Conservation (phyloP, 2,888 invertebrate genomes). For the Dioctria rufipes region DNA sequence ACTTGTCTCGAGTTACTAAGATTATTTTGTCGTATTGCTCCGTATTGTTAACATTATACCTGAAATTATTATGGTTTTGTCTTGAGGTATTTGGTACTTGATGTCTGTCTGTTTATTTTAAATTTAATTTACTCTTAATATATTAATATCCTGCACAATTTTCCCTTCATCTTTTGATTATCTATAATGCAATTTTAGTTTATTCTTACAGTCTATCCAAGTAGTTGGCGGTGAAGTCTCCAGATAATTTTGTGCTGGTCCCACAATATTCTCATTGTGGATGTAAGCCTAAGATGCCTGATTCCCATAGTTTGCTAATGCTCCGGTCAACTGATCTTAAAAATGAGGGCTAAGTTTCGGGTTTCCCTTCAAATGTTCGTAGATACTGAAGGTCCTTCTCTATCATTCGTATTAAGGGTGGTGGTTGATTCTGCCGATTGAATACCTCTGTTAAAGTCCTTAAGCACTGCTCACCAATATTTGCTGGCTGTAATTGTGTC, state of each 20-base stretch:
- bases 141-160: conserved; percentile 40
- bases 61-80: no score
- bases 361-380: not conserved
- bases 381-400: not conserved
- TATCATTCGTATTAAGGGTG: not conserved
- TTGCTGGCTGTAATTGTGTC: not conserved
- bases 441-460: not conserved
- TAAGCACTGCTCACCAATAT: conserved; percentile 1
- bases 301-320: not conserved
- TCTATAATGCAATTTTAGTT: conserved; percentile 51
- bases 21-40: no score
- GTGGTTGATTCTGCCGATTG: not conserved
- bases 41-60: no score
- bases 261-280: conserved; percentile 10
- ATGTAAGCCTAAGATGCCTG: not conserved
- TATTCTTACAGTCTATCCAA: conserved; percentile 45
- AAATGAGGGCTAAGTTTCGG: not conserved
- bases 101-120: no score
- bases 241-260: conserved; percentile 50
- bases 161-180: conserved; percentile 27
- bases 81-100: no score
- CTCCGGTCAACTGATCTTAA: not conserved
- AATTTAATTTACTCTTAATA: no score
- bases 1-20: no score
- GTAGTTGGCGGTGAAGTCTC: conserved; percentile 40